Conservation (phyloP, 2,113 vertebrate genomes). For the Eidolon helvum region DNA sequence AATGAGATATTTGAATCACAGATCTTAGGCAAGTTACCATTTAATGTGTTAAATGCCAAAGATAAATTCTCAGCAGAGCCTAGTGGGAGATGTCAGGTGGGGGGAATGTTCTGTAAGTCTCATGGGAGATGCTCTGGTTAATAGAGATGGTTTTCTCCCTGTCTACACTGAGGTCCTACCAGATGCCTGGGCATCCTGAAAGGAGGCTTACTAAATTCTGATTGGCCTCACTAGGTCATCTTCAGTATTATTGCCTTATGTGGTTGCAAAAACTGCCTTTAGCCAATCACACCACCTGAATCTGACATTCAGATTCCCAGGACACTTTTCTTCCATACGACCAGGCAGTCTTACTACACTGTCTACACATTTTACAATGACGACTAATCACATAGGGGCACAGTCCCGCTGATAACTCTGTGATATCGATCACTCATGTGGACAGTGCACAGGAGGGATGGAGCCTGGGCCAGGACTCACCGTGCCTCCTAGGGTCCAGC, state of each 20-base stretch:
- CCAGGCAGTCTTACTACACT: neutral
- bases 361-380: neutral
- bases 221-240: neutral
- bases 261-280: neutral
- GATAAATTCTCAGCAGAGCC: neutral
- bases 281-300: neutral
- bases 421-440: neutral
- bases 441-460: fast-evolving
- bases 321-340: neutral
- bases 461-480: neutral
- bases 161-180: neutral
- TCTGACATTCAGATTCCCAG: neutral
- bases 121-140: neutral
- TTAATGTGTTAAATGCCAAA: neutral
- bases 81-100: neutral
- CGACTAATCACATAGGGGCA: neutral
- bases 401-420: neutral
- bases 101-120: neutral
- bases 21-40: neutral
- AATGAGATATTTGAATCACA: neutral
- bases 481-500: neutral
- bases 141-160: neutral
- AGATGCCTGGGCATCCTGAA: neutral
- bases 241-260: neutral
- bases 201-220: neutral